Evolutionary conservation across 2,113 vertebrate species (phyloP).

Genomic region (Pionites leucogaster): DNA sequence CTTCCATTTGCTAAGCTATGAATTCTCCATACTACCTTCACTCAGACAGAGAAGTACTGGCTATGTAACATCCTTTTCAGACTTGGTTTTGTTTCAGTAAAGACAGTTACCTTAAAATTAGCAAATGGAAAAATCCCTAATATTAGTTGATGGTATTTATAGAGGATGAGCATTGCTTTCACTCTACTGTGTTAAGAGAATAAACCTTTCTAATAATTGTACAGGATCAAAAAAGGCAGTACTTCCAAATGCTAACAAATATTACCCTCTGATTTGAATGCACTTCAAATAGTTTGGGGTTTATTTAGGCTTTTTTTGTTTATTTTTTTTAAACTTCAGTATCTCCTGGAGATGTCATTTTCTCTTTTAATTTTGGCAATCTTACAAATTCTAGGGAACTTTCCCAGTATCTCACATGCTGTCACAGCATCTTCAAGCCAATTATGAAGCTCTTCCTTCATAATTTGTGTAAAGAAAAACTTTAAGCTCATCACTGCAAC

Average conservation of each 20-base stretch:
- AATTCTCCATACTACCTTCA: neutral
- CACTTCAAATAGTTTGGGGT: neutral
- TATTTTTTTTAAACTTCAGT: neutral
- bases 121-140: neutral
- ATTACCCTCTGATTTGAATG: neutral
- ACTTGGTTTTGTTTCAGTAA: neutral
- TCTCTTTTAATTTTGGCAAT: neutral
- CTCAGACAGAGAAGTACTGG: neutral
- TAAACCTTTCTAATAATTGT: neutral
- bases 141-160: neutral
- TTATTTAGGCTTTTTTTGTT: neutral
- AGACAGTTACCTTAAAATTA: neutral
- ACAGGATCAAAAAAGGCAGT: neutral
- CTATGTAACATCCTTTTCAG: neutral
- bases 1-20: neutral
- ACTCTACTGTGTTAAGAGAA: neutral
- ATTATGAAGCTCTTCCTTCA: constrained; percentile 6
- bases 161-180: neutral
- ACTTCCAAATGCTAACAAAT: neutral
- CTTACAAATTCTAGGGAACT: constrained; percentile 30
- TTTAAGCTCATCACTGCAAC: constrained; percentile 37
- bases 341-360: constrained; percentile 30
- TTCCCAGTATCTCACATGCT: constrained; percentile 17
- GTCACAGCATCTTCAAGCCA: constrained; percentile 22
- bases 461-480: constrained; percentile 26